phyloP scores from a whole-genome alignment of 37 sponge, comb jelly and placozoan species.

The Oscarella lobularis region DNA sequence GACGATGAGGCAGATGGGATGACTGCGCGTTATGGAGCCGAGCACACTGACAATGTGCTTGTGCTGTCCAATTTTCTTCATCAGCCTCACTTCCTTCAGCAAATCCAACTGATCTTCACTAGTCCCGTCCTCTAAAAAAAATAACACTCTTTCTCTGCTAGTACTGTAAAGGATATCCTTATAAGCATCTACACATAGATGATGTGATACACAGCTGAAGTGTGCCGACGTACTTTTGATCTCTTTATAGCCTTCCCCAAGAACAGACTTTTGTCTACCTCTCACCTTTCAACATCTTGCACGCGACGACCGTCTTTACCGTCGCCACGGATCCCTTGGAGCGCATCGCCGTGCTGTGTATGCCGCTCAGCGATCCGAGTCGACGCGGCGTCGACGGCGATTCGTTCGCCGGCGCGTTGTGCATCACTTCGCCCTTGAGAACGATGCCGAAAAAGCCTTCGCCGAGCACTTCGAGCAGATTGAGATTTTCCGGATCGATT shows the following conservation, averaged over 20 bases:
- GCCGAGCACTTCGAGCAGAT: neutral
- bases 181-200: no score
- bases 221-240: no score
- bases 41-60: neutral
- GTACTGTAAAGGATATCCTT: no score
- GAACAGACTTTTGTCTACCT: no score
- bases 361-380: neutral
- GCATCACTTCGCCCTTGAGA: neutral
- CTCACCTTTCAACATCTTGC: constrained; percentile 3
- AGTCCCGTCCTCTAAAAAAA: neutral
- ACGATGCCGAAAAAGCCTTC: neutral
- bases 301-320: neutral
- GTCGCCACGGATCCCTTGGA: neutral
- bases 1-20: neutral
- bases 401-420: neutral
- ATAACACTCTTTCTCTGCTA: no score
- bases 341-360: neutral
- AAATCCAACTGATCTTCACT: neutral
- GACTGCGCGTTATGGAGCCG: neutral
- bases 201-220: no score
- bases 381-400: neutral
- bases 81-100: neutral
- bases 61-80: neutral
- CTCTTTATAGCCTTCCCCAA: no score
- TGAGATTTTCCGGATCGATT: neutral